Evolutionary conservation across 2,113 vertebrate species (phyloP).

Genomic region (Thinocorus orbignyianus): DNA sequence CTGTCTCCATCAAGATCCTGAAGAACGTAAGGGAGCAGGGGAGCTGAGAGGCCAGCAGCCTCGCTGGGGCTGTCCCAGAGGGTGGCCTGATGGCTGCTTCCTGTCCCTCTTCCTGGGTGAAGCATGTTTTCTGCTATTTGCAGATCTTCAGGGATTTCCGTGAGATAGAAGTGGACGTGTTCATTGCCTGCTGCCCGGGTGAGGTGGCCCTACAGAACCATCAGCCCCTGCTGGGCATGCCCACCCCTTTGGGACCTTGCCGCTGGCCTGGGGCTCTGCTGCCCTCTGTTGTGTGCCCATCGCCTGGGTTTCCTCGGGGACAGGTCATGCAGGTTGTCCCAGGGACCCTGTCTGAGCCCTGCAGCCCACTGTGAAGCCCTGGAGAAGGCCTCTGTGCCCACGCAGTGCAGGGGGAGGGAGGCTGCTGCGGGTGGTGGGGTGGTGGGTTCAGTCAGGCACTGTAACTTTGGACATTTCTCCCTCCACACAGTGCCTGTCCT

Average conservation of each 20-base stretch:
- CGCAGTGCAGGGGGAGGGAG: accelerated
- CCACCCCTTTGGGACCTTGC: neutral
- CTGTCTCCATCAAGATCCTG: conserved; percentile 87
- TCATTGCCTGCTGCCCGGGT: conserved; percentile 70
- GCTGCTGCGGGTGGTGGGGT: accelerated
- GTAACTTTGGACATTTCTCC: neutral
- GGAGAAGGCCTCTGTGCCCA: too few relatives aligned
- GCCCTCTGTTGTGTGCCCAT: neutral
- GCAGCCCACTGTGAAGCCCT: accelerated
- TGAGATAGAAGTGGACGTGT: conserved; percentile 84
- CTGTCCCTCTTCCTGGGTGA: accelerated
- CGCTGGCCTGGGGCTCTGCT: too few relatives aligned
- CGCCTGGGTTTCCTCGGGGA: neutral
- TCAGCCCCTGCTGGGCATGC: accelerated
- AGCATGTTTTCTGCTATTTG: neutral
- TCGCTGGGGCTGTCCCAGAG: accelerated
- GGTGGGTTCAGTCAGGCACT: neutral
- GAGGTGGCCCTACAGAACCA: neutral
- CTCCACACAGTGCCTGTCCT: conserved; percentile 74
- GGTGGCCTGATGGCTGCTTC: neutral
- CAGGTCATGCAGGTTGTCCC: neutral
- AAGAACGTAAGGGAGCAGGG: conserved; percentile 78
- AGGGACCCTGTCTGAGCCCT: neutral
- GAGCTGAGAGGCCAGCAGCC: neutral
- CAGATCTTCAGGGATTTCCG: conserved; percentile 89